Conservation (phyloP, 2,113 vertebrate species). For the Notothenia coriiceps region DNA sequence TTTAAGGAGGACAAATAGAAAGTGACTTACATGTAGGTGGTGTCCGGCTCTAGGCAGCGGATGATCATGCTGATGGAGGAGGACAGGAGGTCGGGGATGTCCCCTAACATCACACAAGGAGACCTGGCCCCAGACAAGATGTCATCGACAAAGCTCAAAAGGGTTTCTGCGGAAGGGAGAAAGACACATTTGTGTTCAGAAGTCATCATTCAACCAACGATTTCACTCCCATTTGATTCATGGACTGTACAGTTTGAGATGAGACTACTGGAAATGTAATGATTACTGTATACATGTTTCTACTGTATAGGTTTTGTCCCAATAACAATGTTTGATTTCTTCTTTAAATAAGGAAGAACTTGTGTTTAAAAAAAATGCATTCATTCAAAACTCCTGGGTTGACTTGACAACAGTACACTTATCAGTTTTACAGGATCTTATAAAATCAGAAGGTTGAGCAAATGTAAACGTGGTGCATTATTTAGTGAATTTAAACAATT, state of each 20-base stretch:
- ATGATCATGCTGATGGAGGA: slow-evolving; percentile 94
- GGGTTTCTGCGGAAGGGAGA: slow-evolving; percentile 86
- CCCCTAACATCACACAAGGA: slow-evolving; percentile 95
- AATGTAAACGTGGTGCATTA: background rate
- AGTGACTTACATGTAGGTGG: slow-evolving; percentile 94
- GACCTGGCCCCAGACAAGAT: slow-evolving; percentile 97
- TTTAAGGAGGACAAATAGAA: background rate
- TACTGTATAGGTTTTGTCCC: no score
- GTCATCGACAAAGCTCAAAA: slow-evolving; percentile 97
- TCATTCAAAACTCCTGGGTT: background rate
- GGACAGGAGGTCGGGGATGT: slow-evolving; percentile 92
- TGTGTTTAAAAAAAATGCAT: background rate
- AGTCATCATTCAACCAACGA: background rate
- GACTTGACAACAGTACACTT: background rate
- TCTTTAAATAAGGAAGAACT: no score
- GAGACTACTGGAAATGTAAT: background rate
- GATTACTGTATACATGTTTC: background rate
- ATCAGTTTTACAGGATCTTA: background rate
- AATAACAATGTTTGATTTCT: no score
- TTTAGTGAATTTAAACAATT: background rate
- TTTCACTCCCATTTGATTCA: background rate
- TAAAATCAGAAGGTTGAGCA: background rate
- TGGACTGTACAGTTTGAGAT: background rate
- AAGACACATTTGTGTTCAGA: background rate
- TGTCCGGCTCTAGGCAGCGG: slow-evolving; percentile 95